Evolutionary conservation across 2,113 vertebrate species (phyloP), one percentile per base, ranked within the genome.

Genomic region (Chlamydotis undulata): DNA sequence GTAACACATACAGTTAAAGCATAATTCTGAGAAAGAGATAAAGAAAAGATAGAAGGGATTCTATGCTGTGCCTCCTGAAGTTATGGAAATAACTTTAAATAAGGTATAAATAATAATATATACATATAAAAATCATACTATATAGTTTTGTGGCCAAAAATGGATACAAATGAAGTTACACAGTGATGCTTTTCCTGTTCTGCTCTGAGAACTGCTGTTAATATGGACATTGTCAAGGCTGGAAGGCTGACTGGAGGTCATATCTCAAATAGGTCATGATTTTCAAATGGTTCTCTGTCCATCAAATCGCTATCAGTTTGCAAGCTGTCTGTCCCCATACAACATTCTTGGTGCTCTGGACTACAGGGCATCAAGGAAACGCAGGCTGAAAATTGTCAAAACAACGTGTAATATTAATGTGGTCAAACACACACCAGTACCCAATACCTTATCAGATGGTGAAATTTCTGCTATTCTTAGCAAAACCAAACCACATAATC

Each of bases 371-470:
- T 26, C 31, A 60, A 47, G n/a, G 25, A 82, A 84, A 73, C 5
- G 4, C 41, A 53, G 53, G 24, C 28, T 85, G 35, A 70, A 93
- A 87, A 76, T 0, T 65, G 24, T 10, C 23, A 63, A 67, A 78
- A 41, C 13, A 33, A 8, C 2, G 0, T 47, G 9, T 57, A 69
- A 55, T 31, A 50, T 2, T 12, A 14, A 35, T 1, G 7, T 55
- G 45, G n/a, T 55, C 61, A 61, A 60, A 55, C 4, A 87, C 55
- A 64, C 18, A 65, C 6, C 24, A 52, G 19, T 39, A 69, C 21
- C 19, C 19, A 69, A 4, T 53, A 21, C 22, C 28, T 84, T 63
- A 60, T 1, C 23, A 49, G 53, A 89, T 60, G 10, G 22, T 26
- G 29, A 87, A 69, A 70, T 61, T 69, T 52, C 50, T 81, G 22